Evolutionary conservation across 2,113 vertebrate genomes (phyloP).

Genomic region (Catharus bicknelli): DNA sequence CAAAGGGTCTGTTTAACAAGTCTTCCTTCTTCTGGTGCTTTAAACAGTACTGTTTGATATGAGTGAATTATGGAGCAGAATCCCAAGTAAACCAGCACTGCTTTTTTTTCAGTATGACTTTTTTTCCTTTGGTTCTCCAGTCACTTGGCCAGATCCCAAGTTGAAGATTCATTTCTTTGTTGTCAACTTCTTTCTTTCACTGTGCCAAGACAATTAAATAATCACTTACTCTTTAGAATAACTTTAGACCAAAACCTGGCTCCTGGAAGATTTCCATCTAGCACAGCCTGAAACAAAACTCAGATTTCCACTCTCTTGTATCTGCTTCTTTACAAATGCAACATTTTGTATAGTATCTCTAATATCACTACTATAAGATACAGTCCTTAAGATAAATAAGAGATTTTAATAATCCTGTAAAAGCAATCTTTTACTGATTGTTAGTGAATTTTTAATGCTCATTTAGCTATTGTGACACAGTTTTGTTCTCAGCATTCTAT

Average conservation of each 20-base stretch:
- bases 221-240: background rate
- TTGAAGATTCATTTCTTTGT: background rate
- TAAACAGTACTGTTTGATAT: background rate
- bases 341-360: background rate
- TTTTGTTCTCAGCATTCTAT: background rate
- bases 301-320: background rate
- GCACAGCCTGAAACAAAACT: background rate
- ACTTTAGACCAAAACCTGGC: background rate
- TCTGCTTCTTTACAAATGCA: background rate
- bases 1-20: background rate
- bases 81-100: background rate
- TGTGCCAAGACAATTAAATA: background rate
- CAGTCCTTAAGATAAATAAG: background rate
- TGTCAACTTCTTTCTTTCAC: background rate
- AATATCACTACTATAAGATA: background rate
- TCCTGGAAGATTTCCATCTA: background rate
- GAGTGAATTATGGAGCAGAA: background rate
- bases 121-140: background rate
- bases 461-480: background rate
- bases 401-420: background rate
- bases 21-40: background rate
- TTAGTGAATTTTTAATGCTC: background rate
- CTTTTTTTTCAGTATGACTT: background rate
- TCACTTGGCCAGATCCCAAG: background rate
- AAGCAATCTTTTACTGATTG: background rate